Conservation (phyloP, 2,113 vertebrate genomes). For the Barnardius zonarius region DNA sequence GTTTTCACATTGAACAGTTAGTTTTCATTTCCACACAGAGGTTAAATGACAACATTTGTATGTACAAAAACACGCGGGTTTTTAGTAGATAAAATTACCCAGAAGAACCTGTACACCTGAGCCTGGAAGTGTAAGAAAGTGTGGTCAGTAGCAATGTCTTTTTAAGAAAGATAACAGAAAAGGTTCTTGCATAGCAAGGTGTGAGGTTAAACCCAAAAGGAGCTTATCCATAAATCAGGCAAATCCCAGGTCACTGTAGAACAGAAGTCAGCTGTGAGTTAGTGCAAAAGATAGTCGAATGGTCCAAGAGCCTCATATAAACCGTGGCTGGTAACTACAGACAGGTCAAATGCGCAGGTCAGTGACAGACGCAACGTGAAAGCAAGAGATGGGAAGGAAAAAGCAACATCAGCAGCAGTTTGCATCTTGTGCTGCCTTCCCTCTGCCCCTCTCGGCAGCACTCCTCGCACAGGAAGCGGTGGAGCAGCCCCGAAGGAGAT, state of each 20-base stretch:
- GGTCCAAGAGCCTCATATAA: conserved; percentile 29
- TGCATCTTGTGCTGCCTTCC: not conserved
- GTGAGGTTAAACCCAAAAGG: conserved; percentile 66
- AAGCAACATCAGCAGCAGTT: not conserved
- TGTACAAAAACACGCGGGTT: conserved; percentile 67
- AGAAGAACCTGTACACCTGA: conserved; percentile 76
- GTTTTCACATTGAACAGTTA: conserved; percentile 66
- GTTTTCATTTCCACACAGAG: conserved; percentile 60
- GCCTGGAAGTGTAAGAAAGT: conserved; percentile 69
- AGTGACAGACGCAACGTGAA: not conserved
- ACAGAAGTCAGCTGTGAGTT: conserved; percentile 47
- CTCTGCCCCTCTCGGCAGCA: not conserved
- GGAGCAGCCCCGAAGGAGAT: not conserved
- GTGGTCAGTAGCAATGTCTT: conserved; percentile 62
- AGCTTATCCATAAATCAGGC: conserved; percentile 33
- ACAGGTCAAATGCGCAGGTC: not conserved
- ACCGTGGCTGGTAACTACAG: not conserved
- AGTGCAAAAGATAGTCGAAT: conserved; percentile 69
- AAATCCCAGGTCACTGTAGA: conserved; percentile 54
- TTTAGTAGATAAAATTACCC: conserved; percentile 65
- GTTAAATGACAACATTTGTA: conserved; percentile 63
- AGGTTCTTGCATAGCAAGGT: conserved; percentile 80
- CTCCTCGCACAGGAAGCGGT: not conserved
- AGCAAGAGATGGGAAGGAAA: not conserved
- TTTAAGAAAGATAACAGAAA: conserved; percentile 66